Base-by-base conservation (phyloP, 2,113 vertebrate species). In the Apus apus region DNA sequence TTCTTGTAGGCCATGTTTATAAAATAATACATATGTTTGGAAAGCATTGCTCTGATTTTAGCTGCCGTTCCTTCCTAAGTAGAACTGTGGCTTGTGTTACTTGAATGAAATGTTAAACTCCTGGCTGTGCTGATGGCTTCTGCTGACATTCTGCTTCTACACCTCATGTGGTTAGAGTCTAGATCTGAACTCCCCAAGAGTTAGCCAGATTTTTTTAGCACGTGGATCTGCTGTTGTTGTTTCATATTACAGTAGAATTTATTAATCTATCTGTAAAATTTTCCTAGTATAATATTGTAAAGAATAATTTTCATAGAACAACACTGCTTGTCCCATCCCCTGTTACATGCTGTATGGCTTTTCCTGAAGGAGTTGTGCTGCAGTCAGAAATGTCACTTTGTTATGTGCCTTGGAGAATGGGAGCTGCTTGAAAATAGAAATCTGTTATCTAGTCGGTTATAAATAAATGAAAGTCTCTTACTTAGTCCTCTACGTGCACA, bases 361-460 rank as follows among this genome's bases (percentile, higher is more conserved):
- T 77, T 87, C 23, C 18, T 82, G 38, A 75, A 82, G 48, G 32
- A 93, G 34, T 38, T 40, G 19, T 61, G 25, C 54, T 85, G 38
- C 78, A 56, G 0, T 26, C 50, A 29, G 34, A 73, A 45, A 26
- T 3, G 4, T 66, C 62, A 74, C 56, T 9, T 54, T 84, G 6
- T 77, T 72, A 36, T 0, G 0, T 77, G 23, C 43, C 76, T 90
- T 1, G 10, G 50, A 25, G 14, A 50, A 17, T 27, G 79, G 62
- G 15, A 83, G 18, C 19, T 1, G 1, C 65, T 58, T 83, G 51
- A 73, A 80, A 86, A 45, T 40, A 75, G 75, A 50, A 51, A 60
- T 74, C 45, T 87, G 13, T 82, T 91, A 56, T 65, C 50, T 88
- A 15, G 2, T 22, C 5, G 1, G n/a, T 66, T 86, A 29, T 34